A percentile compares a stretch with the other conserved stretches of the same genome.
Conservation (phyloP, 2,888 invertebrate species). For the Ophioninae sp. region DNA sequence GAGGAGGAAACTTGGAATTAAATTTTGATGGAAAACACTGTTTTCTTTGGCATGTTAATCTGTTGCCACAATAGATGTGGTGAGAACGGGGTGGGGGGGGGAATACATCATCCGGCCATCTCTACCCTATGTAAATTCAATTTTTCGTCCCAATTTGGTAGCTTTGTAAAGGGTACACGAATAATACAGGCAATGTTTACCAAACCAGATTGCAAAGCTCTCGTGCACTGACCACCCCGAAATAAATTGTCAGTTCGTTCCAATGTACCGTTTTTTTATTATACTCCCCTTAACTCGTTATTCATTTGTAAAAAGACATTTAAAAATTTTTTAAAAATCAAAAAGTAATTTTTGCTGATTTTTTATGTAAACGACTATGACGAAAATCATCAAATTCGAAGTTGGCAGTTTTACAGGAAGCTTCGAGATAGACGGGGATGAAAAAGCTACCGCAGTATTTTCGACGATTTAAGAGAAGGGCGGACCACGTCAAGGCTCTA, state of each 20-base stretch:
- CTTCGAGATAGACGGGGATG: conserved; percentile 39
- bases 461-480: conserved; percentile 57
- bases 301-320: background rate
- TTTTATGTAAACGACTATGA: background rate
- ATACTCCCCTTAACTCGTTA: background rate
- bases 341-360: background rate
- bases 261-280: background rate
- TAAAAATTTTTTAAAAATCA: background rate
- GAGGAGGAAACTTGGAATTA: no score
- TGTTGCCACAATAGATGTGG: background rate
- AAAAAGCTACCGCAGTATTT: conserved; percentile 62
- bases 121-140: conserved; percentile 20
- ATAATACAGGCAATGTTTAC: conserved; percentile 18
- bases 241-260: no score
- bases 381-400: background rate
- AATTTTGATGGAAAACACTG: no score
- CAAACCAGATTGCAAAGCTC: conserved; percentile 14
- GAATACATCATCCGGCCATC: background rate
- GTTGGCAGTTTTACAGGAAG: conserved; percentile 1
- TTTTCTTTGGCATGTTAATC: conserved; percentile 16
- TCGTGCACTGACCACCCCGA: background rate
- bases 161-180: conserved; percentile 24
- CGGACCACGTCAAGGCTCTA: conserved; percentile 42
- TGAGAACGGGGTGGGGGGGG: background rate
- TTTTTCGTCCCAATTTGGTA: background rate